These are phyloP conservation scores for Hypanus sabinus DNA, from an alignment of 2,113 vertebrate species.

Conservation along the genomic window DNA sequence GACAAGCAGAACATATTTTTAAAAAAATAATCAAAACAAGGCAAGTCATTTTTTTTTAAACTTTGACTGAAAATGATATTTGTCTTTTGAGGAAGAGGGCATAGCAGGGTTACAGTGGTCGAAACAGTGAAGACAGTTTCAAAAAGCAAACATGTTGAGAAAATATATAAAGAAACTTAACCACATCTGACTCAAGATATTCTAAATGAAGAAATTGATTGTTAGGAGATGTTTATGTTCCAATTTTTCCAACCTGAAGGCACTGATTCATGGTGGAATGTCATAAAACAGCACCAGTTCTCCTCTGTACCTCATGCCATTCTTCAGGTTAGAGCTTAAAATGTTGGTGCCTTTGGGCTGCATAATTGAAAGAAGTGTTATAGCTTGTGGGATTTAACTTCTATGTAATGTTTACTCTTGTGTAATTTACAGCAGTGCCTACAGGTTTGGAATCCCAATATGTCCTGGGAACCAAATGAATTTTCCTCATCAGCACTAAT, in stretches of 20 bases:
- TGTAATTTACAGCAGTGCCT: neutral
- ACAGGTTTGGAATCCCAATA: neutral
- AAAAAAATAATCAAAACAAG: neutral
- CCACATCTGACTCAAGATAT: neutral
- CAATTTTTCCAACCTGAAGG: neutral
- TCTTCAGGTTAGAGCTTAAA: neutral
- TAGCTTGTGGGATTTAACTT: neutral
- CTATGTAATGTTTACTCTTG: neutral
- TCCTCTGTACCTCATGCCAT: neutral
- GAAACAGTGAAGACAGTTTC: neutral
- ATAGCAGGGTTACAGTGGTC: neutral
- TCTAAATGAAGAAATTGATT: neutral
- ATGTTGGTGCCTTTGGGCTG: neutral
- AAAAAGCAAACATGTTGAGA: neutral
- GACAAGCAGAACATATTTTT: neutral
- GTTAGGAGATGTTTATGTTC: neutral
- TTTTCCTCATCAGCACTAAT: neutral
- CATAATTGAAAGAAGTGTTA: neutral
- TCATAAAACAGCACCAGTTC: neutral
- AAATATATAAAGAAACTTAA: neutral
- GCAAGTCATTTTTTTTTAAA: neutral
- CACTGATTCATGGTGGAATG: slow-evolving; percentile 24
- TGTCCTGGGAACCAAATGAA: neutral
- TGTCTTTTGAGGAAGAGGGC: neutral
- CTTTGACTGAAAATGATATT: neutral